phyloP scores from a whole-genome alignment of 2,113 vertebrate species.

The Vidua macroura region DNA sequence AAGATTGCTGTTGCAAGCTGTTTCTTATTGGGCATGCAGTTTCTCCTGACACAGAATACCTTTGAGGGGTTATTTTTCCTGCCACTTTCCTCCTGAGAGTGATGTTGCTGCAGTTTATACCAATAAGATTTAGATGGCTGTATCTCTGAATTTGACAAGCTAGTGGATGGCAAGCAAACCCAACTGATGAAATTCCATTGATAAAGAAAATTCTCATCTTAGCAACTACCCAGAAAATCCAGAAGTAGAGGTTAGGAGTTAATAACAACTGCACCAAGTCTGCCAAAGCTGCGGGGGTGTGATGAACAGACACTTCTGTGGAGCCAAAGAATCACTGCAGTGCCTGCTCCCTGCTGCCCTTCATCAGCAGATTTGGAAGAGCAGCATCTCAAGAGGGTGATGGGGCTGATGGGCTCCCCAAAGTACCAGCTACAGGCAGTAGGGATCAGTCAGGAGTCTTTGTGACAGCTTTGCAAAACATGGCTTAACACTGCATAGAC shows the following conservation, averaged over 20 bases:
- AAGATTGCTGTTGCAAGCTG: background rate
- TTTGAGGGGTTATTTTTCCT: background rate
- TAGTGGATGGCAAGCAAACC: background rate
- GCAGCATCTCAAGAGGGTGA: background rate
- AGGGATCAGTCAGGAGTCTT: background rate
- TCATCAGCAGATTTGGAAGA: background rate
- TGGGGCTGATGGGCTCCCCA: background rate
- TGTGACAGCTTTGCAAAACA: background rate
- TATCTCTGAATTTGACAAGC: background rate
- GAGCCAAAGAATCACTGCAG: background rate
- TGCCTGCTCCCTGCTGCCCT: background rate
- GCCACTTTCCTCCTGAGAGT: background rate
- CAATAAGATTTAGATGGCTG: background rate
- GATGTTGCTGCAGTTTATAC: background rate
- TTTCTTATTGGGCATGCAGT: background rate
- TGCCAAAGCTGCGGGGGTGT: background rate
- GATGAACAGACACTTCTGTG: background rate
- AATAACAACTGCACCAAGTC: background rate
- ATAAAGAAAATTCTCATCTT: conserved; percentile 1
- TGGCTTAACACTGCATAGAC: background rate
- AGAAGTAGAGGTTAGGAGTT: background rate
- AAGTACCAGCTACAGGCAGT: background rate
- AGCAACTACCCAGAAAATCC: background rate
- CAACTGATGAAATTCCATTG: background rate
- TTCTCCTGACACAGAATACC: background rate